Percentiles rank a stretch among this genome's conserved stretches.
phyloP scores from a whole-genome alignment of 2,797 vertebrate genomes.

The Sebastes umbrosus region DNA sequence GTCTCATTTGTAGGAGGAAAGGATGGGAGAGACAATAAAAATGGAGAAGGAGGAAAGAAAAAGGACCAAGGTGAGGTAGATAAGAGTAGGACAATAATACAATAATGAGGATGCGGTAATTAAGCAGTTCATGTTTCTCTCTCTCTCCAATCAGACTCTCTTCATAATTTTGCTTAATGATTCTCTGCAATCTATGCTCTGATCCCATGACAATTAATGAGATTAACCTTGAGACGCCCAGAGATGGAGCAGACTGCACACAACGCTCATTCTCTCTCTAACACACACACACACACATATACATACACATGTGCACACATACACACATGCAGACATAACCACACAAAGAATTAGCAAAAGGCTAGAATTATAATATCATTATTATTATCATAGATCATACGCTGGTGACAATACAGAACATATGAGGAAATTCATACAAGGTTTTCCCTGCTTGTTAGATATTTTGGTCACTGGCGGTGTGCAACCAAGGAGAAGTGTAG shows the following conservation, averaged over 20 bases:
- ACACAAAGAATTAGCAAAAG: not conserved
- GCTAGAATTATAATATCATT: not conserved
- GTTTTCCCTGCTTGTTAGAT: not conserved
- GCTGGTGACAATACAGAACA: not conserved
- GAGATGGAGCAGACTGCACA: conserved; percentile 11
- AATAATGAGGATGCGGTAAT: conserved; percentile 46
- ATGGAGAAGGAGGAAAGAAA: not conserved
- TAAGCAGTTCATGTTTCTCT: conserved; percentile 19
- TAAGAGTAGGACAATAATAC: conserved; percentile 43
- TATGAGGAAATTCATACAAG: not conserved
- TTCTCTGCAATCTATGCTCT: conserved; percentile 39
- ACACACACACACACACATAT: too few species aligned
- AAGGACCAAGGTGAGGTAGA: conserved; percentile 38
- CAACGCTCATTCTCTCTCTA: not conserved
- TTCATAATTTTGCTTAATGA: conserved; percentile 57
- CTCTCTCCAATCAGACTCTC: conserved; percentile 27
- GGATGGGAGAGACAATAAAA: conserved; percentile 7
- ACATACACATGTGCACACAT: too few species aligned
- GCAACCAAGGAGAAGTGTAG: not conserved
- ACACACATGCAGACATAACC: not conserved
- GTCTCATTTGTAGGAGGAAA: conserved; percentile 15
- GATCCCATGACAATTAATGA: conserved; percentile 57
- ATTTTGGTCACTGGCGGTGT: not conserved
- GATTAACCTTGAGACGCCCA: conserved; percentile 65
- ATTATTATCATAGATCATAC: not conserved